Evolutionary conservation across 1,140 invertebrate genomes (phyloP).

Genomic region (Macrocentrus cingulum): DNA sequence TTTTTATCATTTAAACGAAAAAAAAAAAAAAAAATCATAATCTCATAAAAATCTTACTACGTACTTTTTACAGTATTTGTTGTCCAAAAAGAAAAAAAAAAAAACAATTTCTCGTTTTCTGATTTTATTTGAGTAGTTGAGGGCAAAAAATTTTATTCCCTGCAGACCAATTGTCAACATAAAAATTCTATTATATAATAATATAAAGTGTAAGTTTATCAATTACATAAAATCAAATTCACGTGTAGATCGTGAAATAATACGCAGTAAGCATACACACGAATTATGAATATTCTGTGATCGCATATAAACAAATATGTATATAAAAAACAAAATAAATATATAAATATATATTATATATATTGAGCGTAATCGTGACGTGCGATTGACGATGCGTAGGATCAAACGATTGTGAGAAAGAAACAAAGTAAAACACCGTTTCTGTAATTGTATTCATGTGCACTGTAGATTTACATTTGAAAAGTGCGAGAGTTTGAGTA

Average conservation of each 20-base stretch:
- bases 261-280: constrained; percentile 43
- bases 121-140: no score
- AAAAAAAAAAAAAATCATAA: no score
- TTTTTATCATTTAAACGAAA: no score
- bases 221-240: constrained; percentile 18
- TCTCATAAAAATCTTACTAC: no score
- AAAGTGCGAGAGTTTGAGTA: constrained; percentile 8
- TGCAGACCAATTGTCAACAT: constrained; percentile 10
- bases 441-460: constrained; percentile 38
- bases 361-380: constrained; percentile 9
- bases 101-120: no score
- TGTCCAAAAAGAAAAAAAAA: no score
- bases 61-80: no score
- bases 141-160: constrained; percentile 4
- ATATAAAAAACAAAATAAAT: constrained; percentile 25
- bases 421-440: constrained; percentile 17
- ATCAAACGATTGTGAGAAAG: background rate
- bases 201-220: background rate
- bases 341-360: constrained; percentile 18
- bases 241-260: constrained; percentile 31
- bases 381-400: constrained; percentile 1
- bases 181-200: background rate
- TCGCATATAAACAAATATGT: constrained; percentile 47
- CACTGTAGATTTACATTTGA: constrained; percentile 26
- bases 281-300: constrained; percentile 55